phyloP scores from a whole-genome alignment of 2,797 vertebrate genomes.

The Phrynocephalus forsythii region DNA sequence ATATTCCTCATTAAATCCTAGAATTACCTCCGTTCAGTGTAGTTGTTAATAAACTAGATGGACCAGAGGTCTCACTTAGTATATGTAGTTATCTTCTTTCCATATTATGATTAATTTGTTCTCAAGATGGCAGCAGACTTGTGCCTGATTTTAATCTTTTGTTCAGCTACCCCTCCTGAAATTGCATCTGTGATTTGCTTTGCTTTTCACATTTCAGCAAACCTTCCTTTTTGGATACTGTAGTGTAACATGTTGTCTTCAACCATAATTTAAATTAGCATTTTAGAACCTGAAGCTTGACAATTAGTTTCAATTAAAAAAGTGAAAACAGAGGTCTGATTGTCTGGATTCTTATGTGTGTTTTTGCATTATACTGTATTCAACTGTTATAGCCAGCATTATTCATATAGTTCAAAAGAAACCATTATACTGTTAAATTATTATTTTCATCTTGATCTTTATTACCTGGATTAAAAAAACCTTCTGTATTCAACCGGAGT shows the following conservation, averaged over 20 bases:
- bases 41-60: neutral
- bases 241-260: slow-evolving; percentile 14
- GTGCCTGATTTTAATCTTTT: neutral
- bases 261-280: neutral
- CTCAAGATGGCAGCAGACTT: neutral
- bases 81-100: neutral
- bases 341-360: slow-evolving; percentile 22
- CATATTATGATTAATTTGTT: slow-evolving; percentile 5
- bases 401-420: slow-evolving; percentile 30
- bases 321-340: neutral
- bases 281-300: slow-evolving; percentile 37
- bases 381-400: slow-evolving; percentile 19
- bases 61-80: neutral
- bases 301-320: neutral
- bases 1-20: neutral
- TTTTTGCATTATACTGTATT: slow-evolving; percentile 34
- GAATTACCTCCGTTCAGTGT: neutral
- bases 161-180: neutral
- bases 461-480: neutral
- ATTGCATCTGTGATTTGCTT: neutral
- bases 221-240: neutral
- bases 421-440: slow-evolving; percentile 27
- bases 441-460: slow-evolving; percentile 21
- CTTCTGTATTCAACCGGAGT: neutral
- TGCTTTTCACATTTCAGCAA: slow-evolving; percentile 3